Evolutionary conservation across 2,797 vertebrate genomes (phyloP), one percentile per base, ranked within the genome.

Genomic region (Chaetophractus vellerosus): DNA sequence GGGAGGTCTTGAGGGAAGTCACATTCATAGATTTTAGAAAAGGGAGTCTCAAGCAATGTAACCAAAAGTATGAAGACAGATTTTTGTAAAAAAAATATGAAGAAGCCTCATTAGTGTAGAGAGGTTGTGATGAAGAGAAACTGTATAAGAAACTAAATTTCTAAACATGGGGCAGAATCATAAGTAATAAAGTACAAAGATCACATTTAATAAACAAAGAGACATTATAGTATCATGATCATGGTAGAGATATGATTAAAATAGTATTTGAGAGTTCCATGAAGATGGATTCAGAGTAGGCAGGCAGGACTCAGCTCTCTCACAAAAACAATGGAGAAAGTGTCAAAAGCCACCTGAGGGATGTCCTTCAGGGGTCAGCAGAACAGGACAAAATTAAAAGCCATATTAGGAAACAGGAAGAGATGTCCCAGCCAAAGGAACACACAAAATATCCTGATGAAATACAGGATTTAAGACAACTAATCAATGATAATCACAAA

Each of bases 11-110:
- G 41, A 74, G 36, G 52, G 18, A 55, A 55, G 16, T 79, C 57
- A 95, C 61, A 66, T 3, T 9, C 21, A 50, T 21, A 4, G 12
- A 72, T 55, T 88, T 92, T 90, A 55, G 16, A 57, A 87, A 94
- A 85, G 8, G 16, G 85, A 93, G 89, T 63, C 91, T 94, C 26
- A 88, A 80, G 38, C 88, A 93, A 82, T 4, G 31, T 63, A 86
- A 57, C 2, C 6, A 63, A 85, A 76, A 82, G 18, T 48, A 74
- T 83, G 21, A 95, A 83, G 16, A 48, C 11, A 31, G 18, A 45
- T 63, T 90, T 64, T 74, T 92, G 19, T 76, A 11, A 90, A 75
- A 90, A 75, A 84, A 84, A 33, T 61, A 10, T 45, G 45, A 45
- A 76, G 63, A 72, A 76, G 19, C 2, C 1, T 71, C 41, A 63